Conservation (phyloP, 2,888 invertebrate species). For the Heliconius sara region DNA sequence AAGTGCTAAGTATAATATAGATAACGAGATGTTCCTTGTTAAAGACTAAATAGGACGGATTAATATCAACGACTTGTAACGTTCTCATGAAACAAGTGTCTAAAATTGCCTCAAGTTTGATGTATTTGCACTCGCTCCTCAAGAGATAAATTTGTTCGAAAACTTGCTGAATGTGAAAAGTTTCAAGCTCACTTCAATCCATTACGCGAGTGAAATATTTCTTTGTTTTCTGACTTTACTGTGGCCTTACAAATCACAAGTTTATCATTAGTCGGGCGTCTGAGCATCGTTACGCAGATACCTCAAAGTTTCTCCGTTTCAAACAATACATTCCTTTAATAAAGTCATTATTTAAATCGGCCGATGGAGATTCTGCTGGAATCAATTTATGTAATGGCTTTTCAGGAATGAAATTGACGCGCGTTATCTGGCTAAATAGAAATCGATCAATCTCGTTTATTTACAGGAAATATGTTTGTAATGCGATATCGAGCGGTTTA, state of each 20-base stretch:
- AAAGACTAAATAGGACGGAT: conserved; percentile 15
- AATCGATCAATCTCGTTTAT: conserved; percentile 73
- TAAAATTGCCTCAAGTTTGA: conserved; percentile 81
- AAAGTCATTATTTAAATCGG: conserved; percentile 54
- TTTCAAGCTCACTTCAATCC: conserved; percentile 83
- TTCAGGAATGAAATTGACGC: conserved; percentile 37
- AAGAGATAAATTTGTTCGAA: conserved; percentile 82
- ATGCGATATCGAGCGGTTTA: conserved; percentile 78
- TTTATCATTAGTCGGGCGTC: conserved; percentile 63
- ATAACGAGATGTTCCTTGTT: neutral
- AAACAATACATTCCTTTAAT: conserved; percentile 52
- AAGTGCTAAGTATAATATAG: neutral
- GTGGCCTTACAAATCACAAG: conserved; percentile 75
- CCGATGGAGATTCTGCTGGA: conserved; percentile 25
- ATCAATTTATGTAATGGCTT: conserved; percentile 32
- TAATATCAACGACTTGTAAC: conserved; percentile 68
- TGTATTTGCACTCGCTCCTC: conserved; percentile 79
- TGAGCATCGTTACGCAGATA: conserved; percentile 47
- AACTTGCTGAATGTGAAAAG: conserved; percentile 83
- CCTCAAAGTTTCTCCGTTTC: conserved; percentile 36
- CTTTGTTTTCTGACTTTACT: conserved; percentile 80
- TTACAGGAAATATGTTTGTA: conserved; percentile 77
- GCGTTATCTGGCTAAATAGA: conserved; percentile 53
- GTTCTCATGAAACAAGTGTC: conserved; percentile 77
- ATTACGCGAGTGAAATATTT: conserved; percentile 84